Evolutionary conservation across 1,140 invertebrate species (phyloP).

Genomic region (Stegodyphus dumicola): DNA sequence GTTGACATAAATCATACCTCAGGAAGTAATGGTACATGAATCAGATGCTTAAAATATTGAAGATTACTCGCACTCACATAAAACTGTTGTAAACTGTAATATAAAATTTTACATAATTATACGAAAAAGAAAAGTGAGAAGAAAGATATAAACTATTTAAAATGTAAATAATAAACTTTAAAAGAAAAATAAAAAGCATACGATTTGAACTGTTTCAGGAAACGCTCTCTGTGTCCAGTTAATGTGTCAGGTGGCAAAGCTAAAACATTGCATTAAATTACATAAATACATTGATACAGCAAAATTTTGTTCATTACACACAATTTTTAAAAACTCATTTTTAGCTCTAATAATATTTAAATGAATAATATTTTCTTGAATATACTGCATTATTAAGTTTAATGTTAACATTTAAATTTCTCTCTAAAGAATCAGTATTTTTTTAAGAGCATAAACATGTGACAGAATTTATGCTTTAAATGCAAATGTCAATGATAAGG

Average conservation of each 20-base stretch:
- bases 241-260: slow-evolving; percentile 84
- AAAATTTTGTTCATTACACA: too few species aligned
- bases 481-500: too few species aligned
- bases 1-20: slow-evolving; percentile 74
- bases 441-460: too few species aligned
- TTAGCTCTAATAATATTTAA: too few species aligned
- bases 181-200: slow-evolving; percentile 61
- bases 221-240: slow-evolving; percentile 90
- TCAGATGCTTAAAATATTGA: slow-evolving; percentile 97
- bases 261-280: slow-evolving; percentile 72
- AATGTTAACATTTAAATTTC: too few species aligned
- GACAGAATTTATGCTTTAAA: too few species aligned
- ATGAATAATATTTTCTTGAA: too few species aligned
- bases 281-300: background rate
- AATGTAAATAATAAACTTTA: background rate
- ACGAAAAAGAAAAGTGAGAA: background rate
- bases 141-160: slow-evolving; percentile 36
- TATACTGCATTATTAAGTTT: too few species aligned
- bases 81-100: slow-evolving; percentile 82
- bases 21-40: slow-evolving; percentile 91
- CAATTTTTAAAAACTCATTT: too few species aligned
- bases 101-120: slow-evolving; percentile 27
- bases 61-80: slow-evolving; percentile 92
- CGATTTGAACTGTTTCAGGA: slow-evolving; percentile 87
- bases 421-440: too few species aligned